Conservation (phyloP, 2,797 vertebrate species). For the Tragelaphus oryx region DNA sequence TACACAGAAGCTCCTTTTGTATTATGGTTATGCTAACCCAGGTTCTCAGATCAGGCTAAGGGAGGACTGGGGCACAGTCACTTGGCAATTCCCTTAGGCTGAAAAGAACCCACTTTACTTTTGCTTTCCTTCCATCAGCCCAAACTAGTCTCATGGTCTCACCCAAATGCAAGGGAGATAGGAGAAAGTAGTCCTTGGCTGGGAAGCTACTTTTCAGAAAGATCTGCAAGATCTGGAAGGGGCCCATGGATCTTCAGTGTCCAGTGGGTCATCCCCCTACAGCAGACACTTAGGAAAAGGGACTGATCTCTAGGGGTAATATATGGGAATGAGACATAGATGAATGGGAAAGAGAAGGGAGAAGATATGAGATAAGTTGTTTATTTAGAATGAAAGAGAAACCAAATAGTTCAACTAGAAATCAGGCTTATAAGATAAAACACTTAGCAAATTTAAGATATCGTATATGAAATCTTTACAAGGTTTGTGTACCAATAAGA, state of each 20-base stretch:
- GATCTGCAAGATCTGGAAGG: not conserved
- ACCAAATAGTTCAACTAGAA: not conserved
- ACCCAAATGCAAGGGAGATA: not conserved
- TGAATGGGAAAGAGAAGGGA: not conserved
- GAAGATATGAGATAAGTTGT: not conserved
- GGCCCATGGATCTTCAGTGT: accelerated
- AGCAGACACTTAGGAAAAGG: not conserved
- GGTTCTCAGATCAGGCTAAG: not conserved
- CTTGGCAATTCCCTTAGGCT: not conserved
- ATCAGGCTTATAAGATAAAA: not conserved
- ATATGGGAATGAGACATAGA: not conserved
- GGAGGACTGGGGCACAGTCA: too few species aligned
- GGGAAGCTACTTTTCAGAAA: not conserved
- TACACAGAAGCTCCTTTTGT: not conserved
- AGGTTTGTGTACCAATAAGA: not conserved
- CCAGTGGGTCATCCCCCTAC: accelerated
- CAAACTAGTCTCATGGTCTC: not conserved
- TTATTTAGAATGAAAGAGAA: not conserved
- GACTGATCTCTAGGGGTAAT: too few species aligned
- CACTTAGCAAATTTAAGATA: not conserved
- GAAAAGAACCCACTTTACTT: not conserved
- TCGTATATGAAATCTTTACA: not conserved
- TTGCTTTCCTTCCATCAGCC: not conserved
- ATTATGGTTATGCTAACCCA: not conserved
- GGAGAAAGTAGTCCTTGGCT: not conserved